phyloP scores from a whole-genome alignment of 2,113 vertebrate genomes.

The human region DNA sequence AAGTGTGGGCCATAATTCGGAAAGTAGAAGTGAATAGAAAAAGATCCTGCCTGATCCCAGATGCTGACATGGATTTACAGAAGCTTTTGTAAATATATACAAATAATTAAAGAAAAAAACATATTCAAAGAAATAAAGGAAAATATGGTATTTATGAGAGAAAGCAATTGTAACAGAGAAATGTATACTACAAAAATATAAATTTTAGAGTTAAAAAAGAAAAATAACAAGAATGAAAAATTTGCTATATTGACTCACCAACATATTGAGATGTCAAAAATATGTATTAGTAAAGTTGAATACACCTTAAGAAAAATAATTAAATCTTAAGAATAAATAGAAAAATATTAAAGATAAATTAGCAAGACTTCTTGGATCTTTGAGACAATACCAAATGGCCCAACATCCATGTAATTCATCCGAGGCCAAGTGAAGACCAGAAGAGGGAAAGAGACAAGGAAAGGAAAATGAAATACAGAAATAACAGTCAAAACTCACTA shows the following conservation, averaged over 20 bases:
- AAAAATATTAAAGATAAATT: neutral
- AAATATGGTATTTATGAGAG: neutral
- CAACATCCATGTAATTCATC: neutral
- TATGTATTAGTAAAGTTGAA: neutral
- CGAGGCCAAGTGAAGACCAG: neutral
- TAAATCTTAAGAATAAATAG: neutral
- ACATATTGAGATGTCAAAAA: neutral
- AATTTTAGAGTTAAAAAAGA: neutral
- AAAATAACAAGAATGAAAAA: neutral
- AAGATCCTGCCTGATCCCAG: neutral
- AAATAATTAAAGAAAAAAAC: neutral
- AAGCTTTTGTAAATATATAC: neutral
- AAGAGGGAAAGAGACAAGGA: neutral
- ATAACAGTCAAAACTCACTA: neutral
- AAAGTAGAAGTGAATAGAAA: neutral
- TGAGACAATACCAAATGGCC: neutral
- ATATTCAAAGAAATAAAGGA: neutral
- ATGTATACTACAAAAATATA: neutral
- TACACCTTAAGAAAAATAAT: neutral
- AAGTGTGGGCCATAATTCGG: neutral
- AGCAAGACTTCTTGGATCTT: neutral
- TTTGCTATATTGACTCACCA: neutral
- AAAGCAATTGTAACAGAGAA: neutral
- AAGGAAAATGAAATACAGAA: neutral
- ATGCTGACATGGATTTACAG: neutral